These are phyloP conservation scores for Acanthopagrus latus DNA, from an alignment of 2,797 vertebrate species.

Conservation along the genomic window DNA sequence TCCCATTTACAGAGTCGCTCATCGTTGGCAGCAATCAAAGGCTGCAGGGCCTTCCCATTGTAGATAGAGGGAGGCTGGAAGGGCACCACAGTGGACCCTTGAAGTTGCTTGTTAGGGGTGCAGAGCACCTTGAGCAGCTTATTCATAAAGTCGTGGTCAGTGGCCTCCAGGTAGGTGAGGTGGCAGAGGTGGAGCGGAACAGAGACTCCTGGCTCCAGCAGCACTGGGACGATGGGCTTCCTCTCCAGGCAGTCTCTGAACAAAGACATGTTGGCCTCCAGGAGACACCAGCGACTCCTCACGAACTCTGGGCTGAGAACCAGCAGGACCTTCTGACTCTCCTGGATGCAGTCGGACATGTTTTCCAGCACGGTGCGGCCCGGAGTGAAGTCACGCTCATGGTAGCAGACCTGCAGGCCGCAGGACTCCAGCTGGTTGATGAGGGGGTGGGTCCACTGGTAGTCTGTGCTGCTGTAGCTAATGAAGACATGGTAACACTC, in stretches of 20 bases:
- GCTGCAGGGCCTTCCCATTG: slow-evolving; percentile 75
- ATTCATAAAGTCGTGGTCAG: slow-evolving; percentile 56
- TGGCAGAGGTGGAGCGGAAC: slow-evolving; percentile 79
- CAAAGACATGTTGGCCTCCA: slow-evolving; percentile 81
- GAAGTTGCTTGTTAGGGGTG: slow-evolving; percentile 63
- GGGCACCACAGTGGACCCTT: slow-evolving; percentile 60
- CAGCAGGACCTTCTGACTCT: slow-evolving; percentile 82
- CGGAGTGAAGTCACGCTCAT: slow-evolving; percentile 76
- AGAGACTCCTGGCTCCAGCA: slow-evolving; percentile 69
- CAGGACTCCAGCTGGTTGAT: slow-evolving; percentile 67
- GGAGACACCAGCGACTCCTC: slow-evolving; percentile 81
- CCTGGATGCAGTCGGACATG: slow-evolving; percentile 77
- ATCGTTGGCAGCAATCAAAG: slow-evolving; percentile 67
- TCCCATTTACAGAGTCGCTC: slow-evolving; percentile 62
- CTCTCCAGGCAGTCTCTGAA: slow-evolving; percentile 77
- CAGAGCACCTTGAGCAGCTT: slow-evolving; percentile 74
- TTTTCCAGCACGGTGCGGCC: slow-evolving; percentile 80
- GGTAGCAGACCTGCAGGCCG: slow-evolving; percentile 71
- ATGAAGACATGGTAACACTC: slow-evolving; percentile 79
- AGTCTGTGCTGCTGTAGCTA: slow-evolving; percentile 76
- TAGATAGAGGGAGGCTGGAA: slow-evolving; percentile 74
- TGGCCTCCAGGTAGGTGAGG: slow-evolving; percentile 79
- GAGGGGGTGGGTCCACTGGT: slow-evolving; percentile 67
- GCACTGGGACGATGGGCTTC: slow-evolving; percentile 76
- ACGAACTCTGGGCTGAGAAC: slow-evolving; percentile 82